These are phyloP conservation scores for Nemotelus pantherinus DNA, from an alignment of 2,888 invertebrate species.

Conservation along the genomic window DNA sequence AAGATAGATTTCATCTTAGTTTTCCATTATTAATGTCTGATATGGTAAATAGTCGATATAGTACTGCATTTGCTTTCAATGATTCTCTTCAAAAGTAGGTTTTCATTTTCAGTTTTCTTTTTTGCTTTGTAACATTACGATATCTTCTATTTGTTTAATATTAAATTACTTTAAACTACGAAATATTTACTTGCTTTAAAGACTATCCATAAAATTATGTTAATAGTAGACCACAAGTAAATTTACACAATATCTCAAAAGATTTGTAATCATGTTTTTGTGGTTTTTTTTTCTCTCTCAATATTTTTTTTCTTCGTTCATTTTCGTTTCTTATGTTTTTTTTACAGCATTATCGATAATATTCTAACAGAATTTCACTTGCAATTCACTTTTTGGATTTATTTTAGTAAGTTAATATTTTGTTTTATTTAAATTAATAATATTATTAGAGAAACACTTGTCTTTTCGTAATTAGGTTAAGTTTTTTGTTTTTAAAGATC, in stretches of 20 bases:
- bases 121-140: slow-evolving; percentile 7
- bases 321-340: slow-evolving; percentile 9
- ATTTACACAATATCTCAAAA: slow-evolving; percentile 31
- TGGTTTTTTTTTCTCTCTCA: background rate
- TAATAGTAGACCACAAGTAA: slow-evolving; percentile 29
- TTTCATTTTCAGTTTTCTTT: slow-evolving; percentile 14
- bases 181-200: slow-evolving; percentile 26
- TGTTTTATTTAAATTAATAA: slow-evolving; percentile 30
- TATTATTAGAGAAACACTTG: slow-evolving; percentile 32
- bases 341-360: background rate
- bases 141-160: slow-evolving; percentile 5
- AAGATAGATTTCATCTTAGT: background rate
- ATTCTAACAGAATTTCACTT: slow-evolving; percentile 21
- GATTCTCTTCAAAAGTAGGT: background rate
- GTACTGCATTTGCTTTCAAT: slow-evolving; percentile 25
- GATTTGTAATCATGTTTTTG: slow-evolving; percentile 13
- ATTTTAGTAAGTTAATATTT: background rate
- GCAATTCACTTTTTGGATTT: background rate
- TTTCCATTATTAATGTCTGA: slow-evolving; percentile 19
- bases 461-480: slow-evolving; percentile 23
- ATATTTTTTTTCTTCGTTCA: background rate
- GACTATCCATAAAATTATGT: slow-evolving; percentile 31
- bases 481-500: background rate
- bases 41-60: slow-evolving; percentile 42
- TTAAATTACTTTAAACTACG: slow-evolving; percentile 37